Evolutionary conservation across 2,113 vertebrate genomes (phyloP), one percentile per base, ranked within the genome.

Genomic region (Microcebus jonahi): DNA sequence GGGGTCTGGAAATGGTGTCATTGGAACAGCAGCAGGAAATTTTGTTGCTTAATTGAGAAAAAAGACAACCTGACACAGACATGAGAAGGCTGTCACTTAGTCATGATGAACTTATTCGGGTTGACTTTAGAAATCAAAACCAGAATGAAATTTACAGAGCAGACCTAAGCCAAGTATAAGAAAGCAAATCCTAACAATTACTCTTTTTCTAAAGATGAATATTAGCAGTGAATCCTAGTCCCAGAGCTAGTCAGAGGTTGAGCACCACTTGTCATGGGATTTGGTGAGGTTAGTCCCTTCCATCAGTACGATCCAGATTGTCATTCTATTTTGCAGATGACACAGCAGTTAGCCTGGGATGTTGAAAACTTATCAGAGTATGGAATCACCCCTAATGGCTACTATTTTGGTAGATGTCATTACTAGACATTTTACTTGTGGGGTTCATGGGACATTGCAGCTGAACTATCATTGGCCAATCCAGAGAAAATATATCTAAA

Each of bases 111-210:
- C 11, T 50, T 73, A 45, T 1, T 88, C 23, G 50, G 5, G 76
- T 25, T 88, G 55, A 34, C 48, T 85, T 92, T 11, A 50, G 45
- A 57, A 31, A 61, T 18, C 18, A 67, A 96, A 95, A 67, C 8
- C 34, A 83, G 59, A 50, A 85, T 89, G 48, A 82, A 93, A 65
- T 61, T 89, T n/a, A 91, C 39, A 96, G n/a, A 93, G 59, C 3
- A 79, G 27, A 70, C 17, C 21, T 67, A 71, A 84, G 21, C 53
- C 25, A 84, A 79, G 2, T 20, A 12, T 34, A 57, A 87, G 45
- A 79, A 91, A 90, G 23, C 27, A 90, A 27, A 59, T 53, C 18
- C n/a, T 71, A 67, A 65, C 31, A 36, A 81, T 84, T 9, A 34
- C 0, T 63, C 8, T 25, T 59, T 70, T 87, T 61, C 84, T 77